Conservation (phyloP, 2,113 vertebrate genomes). For the Corvus hawaiiensis region DNA sequence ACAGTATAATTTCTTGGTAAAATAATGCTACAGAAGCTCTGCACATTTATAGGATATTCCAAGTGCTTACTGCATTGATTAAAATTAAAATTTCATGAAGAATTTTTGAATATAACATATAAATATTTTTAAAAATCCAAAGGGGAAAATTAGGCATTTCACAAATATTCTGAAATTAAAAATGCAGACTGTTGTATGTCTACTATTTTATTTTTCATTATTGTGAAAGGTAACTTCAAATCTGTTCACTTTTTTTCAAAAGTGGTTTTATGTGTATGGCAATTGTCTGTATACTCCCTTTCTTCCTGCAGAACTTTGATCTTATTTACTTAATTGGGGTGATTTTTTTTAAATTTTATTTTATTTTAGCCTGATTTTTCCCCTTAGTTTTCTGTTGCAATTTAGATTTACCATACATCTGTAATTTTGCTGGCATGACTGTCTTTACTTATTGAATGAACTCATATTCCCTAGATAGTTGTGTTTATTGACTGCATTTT, state of each 20-base stretch:
- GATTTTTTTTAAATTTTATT: neutral
- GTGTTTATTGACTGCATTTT: slow-evolving; percentile 22
- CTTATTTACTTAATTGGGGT: neutral
- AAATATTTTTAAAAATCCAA: accelerated
- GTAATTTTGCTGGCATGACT: neutral
- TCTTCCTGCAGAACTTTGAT: neutral
- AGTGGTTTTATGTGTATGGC: neutral
- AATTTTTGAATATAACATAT: neutral
- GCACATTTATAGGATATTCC: neutral
- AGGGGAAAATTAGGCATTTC: accelerated
- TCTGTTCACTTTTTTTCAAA: neutral
- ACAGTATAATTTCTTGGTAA: neutral
- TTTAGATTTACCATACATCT: neutral
- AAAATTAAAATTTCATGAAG: neutral
- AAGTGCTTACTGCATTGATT: accelerated
- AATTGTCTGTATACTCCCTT: neutral
- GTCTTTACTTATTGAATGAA: neutral
- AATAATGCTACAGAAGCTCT: neutral
- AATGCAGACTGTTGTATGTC: neutral
- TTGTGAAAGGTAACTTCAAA: neutral
- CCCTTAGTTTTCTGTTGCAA: neutral
- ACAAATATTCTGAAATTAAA: neutral
- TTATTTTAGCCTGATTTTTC: neutral
- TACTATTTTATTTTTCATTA: neutral
- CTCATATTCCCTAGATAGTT: neutral